Evolutionary conservation across 2,113 vertebrate species (phyloP).

Genomic region (Bubo blakistoni): DNA sequence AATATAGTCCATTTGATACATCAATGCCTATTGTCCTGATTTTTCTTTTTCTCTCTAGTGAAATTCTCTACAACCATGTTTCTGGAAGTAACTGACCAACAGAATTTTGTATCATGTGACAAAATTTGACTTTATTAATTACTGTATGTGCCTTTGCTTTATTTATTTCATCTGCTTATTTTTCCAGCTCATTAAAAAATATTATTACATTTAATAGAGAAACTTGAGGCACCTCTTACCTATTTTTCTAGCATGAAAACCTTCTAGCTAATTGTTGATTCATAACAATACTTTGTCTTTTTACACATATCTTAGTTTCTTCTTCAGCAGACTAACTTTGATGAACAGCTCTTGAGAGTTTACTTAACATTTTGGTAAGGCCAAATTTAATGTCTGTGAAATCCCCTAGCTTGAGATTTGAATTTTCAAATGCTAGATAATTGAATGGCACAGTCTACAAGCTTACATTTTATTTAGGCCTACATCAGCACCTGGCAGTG

Average conservation of each 20-base stretch:
- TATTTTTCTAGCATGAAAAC: not conserved
- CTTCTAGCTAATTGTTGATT: not conserved
- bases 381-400: not conserved
- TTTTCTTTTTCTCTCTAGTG: not conserved
- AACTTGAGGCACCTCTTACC: not conserved
- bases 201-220: not conserved
- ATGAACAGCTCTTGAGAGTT: not conserved
- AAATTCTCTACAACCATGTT: not conserved
- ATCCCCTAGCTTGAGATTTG: not conserved
- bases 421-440: not conserved
- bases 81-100: not conserved
- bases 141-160: not conserved
- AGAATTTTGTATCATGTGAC: not conserved
- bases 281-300: not conserved
- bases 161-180: not conserved
- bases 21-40: not conserved
- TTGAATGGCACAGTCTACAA: not conserved
- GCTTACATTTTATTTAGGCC: not conserved
- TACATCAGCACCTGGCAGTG: not conserved
- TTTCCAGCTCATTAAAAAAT: not conserved
- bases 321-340: not conserved
- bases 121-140: not conserved
- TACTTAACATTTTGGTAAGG: not conserved
- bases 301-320: not conserved
- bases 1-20: not conserved